Evolutionary conservation across 2,797 vertebrate species (phyloP), one percentile per base, ranked within the genome.

Genomic region (Spea hammondii): DNA sequence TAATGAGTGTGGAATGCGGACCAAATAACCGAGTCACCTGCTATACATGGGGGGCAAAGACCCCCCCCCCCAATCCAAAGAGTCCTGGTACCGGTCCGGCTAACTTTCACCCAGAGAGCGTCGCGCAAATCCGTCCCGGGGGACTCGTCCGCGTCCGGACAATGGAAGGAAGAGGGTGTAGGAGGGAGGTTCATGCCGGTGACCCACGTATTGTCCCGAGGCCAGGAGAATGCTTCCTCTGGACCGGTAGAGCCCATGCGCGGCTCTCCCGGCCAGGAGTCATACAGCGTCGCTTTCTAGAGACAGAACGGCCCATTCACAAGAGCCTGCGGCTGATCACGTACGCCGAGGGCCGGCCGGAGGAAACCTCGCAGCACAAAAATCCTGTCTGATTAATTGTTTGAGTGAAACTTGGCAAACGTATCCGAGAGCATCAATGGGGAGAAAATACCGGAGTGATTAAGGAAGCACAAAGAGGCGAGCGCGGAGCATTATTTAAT

Each of bases 101-200:
- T 17, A n/a, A 14, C 51, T 11, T 11, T 11, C 51, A 9, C 65
- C 8, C 44, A 0, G 4, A 11, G 10, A 54, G 13, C 51, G 12
- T 12, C 14, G 12, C n/a, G 32, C 32, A 32, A 5, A 12, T 8
- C 10, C 12, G 9, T 6, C 49, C 32, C 80, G 83, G 84, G 88
- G 86, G 89, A 89, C 86, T 86, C 85, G 87, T 89, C 85, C 77
- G 77, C 85, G 46, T 80, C 84, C 84, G 90, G 89, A 98, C 97
- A 98, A 98, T 97, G 89, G 93, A 93, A 97, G 97, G 97, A 99
- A 98, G 91, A 94, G 94, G 92, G 93, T 90, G 90, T 91, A 92
- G 93, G 92, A 93, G 92, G 91, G 92, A 90, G 90, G 90, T 89
- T 90, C 92, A 92, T 91, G 87, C 86, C 85, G 88, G 86, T 97